Conservation (phyloP, 1,140 invertebrate genomes). For the Leptinotarsa texana region DNA sequence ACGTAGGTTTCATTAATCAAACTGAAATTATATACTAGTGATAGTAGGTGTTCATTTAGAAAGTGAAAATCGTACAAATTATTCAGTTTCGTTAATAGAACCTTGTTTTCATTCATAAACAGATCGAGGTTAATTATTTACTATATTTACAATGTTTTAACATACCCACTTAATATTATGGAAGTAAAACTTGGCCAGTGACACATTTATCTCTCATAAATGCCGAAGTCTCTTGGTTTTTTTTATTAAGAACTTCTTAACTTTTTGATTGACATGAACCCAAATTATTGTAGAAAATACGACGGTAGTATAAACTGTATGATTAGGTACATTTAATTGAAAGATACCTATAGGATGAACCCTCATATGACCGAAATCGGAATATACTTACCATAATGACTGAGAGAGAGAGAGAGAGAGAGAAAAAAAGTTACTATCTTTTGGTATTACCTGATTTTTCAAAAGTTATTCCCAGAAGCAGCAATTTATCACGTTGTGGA, state of each 20-base stretch:
- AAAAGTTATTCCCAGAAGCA: neutral
- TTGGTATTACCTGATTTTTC: neutral
- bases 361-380: too few species aligned
- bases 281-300: too few species aligned
- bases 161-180: neutral
- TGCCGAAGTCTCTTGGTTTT: too few species aligned
- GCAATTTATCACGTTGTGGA: neutral
- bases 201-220: too few species aligned
- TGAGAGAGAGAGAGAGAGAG: too few species aligned
- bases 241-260: too few species aligned
- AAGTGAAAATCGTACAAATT: neutral
- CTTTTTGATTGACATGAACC: too few species aligned
- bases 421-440: neutral
- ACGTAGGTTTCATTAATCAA: neutral
- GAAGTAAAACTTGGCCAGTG: too few species aligned
- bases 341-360: too few species aligned
- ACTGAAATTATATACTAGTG: neutral
- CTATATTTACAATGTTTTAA: neutral
- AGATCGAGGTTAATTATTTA: neutral
- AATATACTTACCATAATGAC: too few species aligned
- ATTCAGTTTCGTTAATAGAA: constrained; percentile 2
- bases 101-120: neutral
- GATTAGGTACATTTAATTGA: too few species aligned
- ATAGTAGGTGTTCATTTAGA: constrained; percentile 5
- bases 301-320: too few species aligned